These are phyloP conservation scores for Galago senegalensis DNA, from an alignment of 2,797 vertebrate genomes.

Conservation along the genomic window DNA sequence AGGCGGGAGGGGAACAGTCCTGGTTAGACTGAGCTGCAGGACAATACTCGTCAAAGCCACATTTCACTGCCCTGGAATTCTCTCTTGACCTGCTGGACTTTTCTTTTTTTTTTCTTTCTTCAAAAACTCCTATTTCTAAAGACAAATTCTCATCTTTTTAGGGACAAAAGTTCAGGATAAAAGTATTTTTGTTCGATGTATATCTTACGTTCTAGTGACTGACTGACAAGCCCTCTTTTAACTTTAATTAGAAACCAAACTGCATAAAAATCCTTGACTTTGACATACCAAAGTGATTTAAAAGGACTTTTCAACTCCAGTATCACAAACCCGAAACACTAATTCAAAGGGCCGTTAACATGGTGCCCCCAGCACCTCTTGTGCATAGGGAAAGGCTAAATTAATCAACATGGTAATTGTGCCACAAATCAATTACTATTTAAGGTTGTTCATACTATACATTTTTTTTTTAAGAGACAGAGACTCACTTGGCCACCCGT, in stretches of 20 bases:
- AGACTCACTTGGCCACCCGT: too few relatives aligned
- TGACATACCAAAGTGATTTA: conserved; percentile 37
- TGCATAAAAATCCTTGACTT: conserved; percentile 74
- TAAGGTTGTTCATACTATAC: neutral
- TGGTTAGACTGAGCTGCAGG: neutral
- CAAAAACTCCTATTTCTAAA: neutral
- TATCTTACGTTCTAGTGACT: conserved; percentile 14
- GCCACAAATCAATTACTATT: conserved; percentile 58
- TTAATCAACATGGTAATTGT: conserved; percentile 67
- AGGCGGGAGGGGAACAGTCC: neutral
- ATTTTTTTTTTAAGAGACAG: neutral
- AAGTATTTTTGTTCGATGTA: conserved; percentile 24
- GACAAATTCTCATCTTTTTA: conserved; percentile 54
- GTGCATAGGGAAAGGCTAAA: neutral
- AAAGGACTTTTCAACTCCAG: conserved; percentile 10
- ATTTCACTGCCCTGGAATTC: neutral
- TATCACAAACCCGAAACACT: conserved; percentile 43
- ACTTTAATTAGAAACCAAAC: conserved; percentile 80
- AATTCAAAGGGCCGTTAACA: conserved; percentile 66
- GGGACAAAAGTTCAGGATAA: conserved; percentile 41
- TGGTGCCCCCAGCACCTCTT: neutral
- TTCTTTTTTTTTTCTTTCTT: neutral
- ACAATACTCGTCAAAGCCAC: neutral
- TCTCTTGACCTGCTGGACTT: neutral
- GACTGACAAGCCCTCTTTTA: conserved; percentile 57